Percentiles rank a stretch among this genome's conserved stretches.
Evolutionary conservation across 2,888 invertebrate species (phyloP).

Genomic region (Lepetodrilus schrolli): DNA sequence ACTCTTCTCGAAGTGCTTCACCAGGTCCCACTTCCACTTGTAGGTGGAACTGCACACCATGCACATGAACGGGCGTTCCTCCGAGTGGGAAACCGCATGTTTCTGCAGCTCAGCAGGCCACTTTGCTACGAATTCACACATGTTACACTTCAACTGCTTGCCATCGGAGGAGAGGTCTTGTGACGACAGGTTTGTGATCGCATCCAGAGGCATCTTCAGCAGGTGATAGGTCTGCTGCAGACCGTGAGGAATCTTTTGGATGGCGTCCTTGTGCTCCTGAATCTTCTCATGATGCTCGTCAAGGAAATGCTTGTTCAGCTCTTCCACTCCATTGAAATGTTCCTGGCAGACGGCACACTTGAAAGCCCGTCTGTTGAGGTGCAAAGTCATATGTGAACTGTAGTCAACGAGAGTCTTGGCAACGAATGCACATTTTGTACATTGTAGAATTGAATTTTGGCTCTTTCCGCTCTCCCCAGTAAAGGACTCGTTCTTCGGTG

Average conservation of each 20-base stretch:
- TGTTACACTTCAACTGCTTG: slow-evolving; percentile 71
- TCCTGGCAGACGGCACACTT: slow-evolving; percentile 72
- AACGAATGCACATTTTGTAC: slow-evolving; percentile 64
- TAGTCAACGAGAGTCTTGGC: slow-evolving; percentile 65
- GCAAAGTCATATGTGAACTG: slow-evolving; percentile 67
- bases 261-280: slow-evolving; percentile 65
- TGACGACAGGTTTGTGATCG: slow-evolving; percentile 56
- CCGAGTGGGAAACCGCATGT: slow-evolving; percentile 73
- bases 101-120: slow-evolving; percentile 74
- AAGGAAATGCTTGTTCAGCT: slow-evolving; percentile 72
- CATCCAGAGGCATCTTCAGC: slow-evolving; percentile 65
- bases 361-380: slow-evolving; percentile 64
- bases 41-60: slow-evolving; percentile 74
- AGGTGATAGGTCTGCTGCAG: slow-evolving; percentile 69
- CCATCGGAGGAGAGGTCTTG: slow-evolving; percentile 56
- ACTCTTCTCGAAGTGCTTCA: slow-evolving; percentile 74
- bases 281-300: slow-evolving; percentile 65
- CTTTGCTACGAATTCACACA: slow-evolving; percentile 72
- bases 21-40: slow-evolving; percentile 75
- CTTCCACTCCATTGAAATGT: slow-evolving; percentile 67
- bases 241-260: slow-evolving; percentile 69
- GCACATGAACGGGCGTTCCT: slow-evolving; percentile 71
- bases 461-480: slow-evolving; percentile 33
- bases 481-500: slow-evolving; percentile 28
- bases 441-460: slow-evolving; percentile 52